Evolutionary conservation across 2,797 vertebrate genomes (phyloP).

Genomic region (Chaunax sp.): DNA sequence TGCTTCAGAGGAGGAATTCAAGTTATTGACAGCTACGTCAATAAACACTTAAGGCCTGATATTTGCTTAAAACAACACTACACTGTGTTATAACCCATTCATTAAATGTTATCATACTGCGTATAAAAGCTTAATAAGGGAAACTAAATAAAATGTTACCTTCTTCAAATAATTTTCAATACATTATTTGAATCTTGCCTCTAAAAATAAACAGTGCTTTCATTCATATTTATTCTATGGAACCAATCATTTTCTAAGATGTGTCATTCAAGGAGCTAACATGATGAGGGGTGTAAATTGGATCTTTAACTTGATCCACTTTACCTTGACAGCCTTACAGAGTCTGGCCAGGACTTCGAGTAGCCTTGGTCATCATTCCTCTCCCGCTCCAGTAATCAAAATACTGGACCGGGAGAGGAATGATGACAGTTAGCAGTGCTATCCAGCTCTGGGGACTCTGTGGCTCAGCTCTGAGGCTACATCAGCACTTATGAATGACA

Average conservation of each 20-base stretch:
- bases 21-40: neutral
- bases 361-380: conserved; percentile 71
- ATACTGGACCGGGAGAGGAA: conserved; percentile 40
- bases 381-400: conserved; percentile 67
- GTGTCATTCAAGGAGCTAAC: conserved; percentile 11
- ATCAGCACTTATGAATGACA: conserved; percentile 78
- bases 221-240: neutral
- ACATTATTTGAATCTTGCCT: neutral
- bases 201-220: neutral
- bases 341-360: conserved; percentile 46
- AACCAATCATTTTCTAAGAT: neutral
- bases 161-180: neutral
- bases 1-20: neutral
- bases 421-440: conserved; percentile 72
- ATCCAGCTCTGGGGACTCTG: conserved; percentile 65
- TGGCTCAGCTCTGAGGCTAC: conserved; percentile 56
- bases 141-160: neutral
- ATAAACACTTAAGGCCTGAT: too few relatives aligned
- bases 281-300: conserved; percentile 28
- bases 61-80: neutral
- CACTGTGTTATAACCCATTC: neutral
- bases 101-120: neutral
- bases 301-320: conserved; percentile 54
- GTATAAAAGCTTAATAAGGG: neutral
- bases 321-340: conserved; percentile 34